A percentile compares a stretch with the other conserved stretches of the same genome.
Conservation (phyloP, 2,888 invertebrate genomes). For the Calephelis perditalis region DNA sequence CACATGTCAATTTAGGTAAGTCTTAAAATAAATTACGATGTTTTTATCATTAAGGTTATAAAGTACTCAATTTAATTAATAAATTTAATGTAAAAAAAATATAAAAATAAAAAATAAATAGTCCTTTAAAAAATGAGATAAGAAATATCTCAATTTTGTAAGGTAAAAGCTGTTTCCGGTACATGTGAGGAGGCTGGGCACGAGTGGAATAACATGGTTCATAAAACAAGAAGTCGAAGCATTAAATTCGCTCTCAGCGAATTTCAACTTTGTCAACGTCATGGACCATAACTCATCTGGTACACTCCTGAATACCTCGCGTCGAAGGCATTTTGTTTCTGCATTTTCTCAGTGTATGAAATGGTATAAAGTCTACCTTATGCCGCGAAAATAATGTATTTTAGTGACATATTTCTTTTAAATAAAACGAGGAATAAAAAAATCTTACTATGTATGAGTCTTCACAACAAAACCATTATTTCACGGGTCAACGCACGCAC, state of each 20-base stretch:
- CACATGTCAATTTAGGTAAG: too few relatives aligned
- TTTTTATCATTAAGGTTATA: too few relatives aligned
- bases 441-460: too few relatives aligned
- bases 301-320: slow-evolving; percentile 31
- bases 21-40: too few relatives aligned
- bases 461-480: too few relatives aligned
- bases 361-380: not conserved
- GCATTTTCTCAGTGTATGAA: not conserved
- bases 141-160: slow-evolving; percentile 23
- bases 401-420: too few relatives aligned
- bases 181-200: slow-evolving; percentile 1
- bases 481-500: too few relatives aligned
- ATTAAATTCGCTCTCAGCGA: slow-evolving; percentile 41
- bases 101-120: too few relatives aligned
- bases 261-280: slow-evolving; percentile 50
- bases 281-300: slow-evolving; percentile 48
- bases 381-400: too few relatives aligned
- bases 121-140: slow-evolving; percentile 36
- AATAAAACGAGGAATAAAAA: too few relatives aligned
- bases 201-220: slow-evolving; percentile 31
- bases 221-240: slow-evolving; percentile 41
- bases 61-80: too few relatives aligned
- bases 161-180: slow-evolving; percentile 11
- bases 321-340: slow-evolving; percentile 6
- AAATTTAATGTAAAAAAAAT: too few relatives aligned